Percentiles rank a stretch among this genome's conserved stretches.
These are phyloP conservation scores for Leptinotarsa undecemlineata DNA, from an alignment of 1,140 invertebrate species.

Conservation along the genomic window DNA sequence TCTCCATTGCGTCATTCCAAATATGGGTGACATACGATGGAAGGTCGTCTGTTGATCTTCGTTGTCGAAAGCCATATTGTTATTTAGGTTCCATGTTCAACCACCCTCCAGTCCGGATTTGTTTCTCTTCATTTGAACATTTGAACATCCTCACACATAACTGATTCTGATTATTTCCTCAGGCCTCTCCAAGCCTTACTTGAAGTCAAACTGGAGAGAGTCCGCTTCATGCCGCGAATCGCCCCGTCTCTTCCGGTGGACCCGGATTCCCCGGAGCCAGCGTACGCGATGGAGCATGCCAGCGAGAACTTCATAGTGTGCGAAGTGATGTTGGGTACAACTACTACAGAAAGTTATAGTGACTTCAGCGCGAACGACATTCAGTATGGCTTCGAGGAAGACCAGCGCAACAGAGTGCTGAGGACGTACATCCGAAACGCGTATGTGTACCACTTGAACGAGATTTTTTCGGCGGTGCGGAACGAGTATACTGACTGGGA, in stretches of 20 bases:
- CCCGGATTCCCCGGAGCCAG: constrained; percentile 63
- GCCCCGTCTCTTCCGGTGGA: constrained; percentile 70
- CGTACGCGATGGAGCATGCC: constrained; percentile 66
- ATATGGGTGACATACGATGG: no score
- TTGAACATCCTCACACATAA: no score
- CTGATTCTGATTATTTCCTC: constrained; percentile 11
- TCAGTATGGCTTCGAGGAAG: constrained; percentile 76
- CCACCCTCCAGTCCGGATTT: no score
- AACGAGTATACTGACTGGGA: constrained; percentile 95
- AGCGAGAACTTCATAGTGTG: constrained; percentile 72
- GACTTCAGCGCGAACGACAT: constrained; percentile 78
- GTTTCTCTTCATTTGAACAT: no score
- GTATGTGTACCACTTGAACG: constrained; percentile 85
- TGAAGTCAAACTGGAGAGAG: constrained; percentile 67
- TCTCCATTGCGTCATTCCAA: no score
- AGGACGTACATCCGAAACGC: constrained; percentile 86
- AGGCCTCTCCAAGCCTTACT: constrained; percentile 66
- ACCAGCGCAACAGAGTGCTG: constrained; percentile 72
- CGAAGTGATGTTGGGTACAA: constrained; percentile 70
- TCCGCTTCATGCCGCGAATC: constrained; percentile 62
- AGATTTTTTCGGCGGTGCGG: constrained; percentile 86
- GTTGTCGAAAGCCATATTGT: no score
- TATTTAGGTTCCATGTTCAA: no score
- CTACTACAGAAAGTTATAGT: constrained; percentile 75
- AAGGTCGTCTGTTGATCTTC: no score